Evolutionary conservation across 2,888 invertebrate species (phyloP).

Genomic region (Mycalesis mineus): DNA sequence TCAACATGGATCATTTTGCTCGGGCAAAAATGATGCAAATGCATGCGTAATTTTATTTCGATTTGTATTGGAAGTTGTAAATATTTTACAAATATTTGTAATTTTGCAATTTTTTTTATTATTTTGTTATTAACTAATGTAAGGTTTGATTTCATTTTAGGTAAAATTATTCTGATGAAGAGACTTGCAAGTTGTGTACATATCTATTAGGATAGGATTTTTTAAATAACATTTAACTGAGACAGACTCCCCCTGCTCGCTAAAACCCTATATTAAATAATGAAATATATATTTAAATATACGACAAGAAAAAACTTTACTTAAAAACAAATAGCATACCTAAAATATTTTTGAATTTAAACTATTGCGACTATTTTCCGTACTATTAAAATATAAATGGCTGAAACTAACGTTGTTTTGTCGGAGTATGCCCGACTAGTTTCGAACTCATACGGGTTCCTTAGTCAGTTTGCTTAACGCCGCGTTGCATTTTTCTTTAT

Average conservation of each 20-base stretch:
- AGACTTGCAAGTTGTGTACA: conserved; percentile 75
- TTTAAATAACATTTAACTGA: conserved; percentile 28
- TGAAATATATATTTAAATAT: neutral
- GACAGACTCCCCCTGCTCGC: conserved; percentile 9
- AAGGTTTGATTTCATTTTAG: conserved; percentile 64
- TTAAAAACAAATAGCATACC: no score
- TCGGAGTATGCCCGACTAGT: no score
- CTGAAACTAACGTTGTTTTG: no score
- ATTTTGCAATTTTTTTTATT: conserved; percentile 62
- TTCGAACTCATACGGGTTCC: no score
- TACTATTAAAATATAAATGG: no score
- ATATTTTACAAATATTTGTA: conserved; percentile 71
- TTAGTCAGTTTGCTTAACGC: no score
- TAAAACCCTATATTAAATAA: neutral
- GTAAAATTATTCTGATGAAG: conserved; percentile 61
- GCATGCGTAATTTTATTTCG: conserved; percentile 19
- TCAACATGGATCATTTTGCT: neutral
- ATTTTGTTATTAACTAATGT: conserved; percentile 57
- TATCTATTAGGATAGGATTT: conserved; percentile 72
- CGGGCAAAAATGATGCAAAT: neutral
- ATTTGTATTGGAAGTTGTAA: conserved; percentile 68
- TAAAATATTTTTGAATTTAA: no score
- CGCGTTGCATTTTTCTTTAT: no score
- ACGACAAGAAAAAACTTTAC: neutral
- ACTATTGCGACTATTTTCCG: no score